Evolutionary conservation across 2,888 invertebrate genomes (phyloP).

Genomic region (Hirtodrosophila trivittata): DNA sequence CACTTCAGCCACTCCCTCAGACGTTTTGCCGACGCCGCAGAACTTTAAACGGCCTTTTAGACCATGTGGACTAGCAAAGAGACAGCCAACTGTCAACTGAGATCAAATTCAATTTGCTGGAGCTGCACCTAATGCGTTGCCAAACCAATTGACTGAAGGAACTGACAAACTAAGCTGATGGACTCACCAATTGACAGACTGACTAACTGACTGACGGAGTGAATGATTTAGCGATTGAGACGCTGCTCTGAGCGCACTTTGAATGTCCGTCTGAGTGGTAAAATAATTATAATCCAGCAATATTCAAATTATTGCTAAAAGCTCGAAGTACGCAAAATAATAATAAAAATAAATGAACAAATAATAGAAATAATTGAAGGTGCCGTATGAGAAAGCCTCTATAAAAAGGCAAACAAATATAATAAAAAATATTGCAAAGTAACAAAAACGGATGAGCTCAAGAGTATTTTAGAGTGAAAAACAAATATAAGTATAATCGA

Average conservation of each 20-base stretch:
- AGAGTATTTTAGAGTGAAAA: conserved; percentile 81
- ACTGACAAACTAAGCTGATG: conserved; percentile 52
- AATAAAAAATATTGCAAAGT: conserved; percentile 77
- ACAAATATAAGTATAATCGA: conserved; percentile 8
- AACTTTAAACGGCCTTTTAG: conserved; percentile 69
- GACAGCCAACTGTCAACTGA: conserved; percentile 49
- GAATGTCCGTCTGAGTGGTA: conserved; percentile 55
- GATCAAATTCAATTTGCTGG: conserved; percentile 71
- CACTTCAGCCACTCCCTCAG: conserved; percentile 35
- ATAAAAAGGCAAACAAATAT: conserved; percentile 72
- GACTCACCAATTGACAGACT: conserved; percentile 33
- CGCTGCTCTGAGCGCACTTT: conserved; percentile 18
- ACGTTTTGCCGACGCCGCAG: conserved; percentile 52
- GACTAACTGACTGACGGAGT: conserved; percentile 26
- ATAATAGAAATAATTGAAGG: conserved; percentile 22
- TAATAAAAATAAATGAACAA: not conserved
- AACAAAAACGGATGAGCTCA: conserved; percentile 67
- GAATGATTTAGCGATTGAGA: conserved; percentile 8
- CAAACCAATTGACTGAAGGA: conserved; percentile 58
- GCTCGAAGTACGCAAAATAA: conserved; percentile 8
- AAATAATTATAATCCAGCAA: too few relatives aligned
- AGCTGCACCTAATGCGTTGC: conserved; percentile 47
- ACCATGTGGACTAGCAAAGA: conserved; percentile 41
- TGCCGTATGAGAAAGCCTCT: conserved; percentile 33
- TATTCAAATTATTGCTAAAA: conserved; percentile 34